phyloP scores from a whole-genome alignment of 2,888 invertebrate species.

The Toxonevra muliebris region DNA sequence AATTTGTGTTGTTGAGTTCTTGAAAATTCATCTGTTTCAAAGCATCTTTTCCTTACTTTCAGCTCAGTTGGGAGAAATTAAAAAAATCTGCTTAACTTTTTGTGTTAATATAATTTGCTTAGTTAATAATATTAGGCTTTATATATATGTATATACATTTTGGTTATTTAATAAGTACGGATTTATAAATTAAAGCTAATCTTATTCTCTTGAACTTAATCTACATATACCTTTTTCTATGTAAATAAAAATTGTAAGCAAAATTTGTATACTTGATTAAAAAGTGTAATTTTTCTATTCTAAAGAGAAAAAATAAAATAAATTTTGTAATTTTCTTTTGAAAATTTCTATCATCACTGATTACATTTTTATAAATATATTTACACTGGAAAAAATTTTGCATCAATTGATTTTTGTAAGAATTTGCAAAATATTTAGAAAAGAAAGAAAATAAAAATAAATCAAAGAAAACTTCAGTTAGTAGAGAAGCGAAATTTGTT shows the following conservation, averaged over 20 bases:
- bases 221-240: not conserved
- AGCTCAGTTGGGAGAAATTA: too few species aligned
- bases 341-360: constrained; percentile 54
- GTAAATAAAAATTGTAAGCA: not conserved
- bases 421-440: constrained; percentile 23
- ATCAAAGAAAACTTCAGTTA: not conserved
- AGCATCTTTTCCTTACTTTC: too few species aligned
- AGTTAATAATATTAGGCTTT: too few species aligned
- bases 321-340: constrained; percentile 35
- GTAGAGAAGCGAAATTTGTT: too few species aligned
- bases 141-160: too few species aligned
- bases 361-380: constrained; percentile 30
- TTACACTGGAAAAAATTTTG: constrained; percentile 33
- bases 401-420: constrained; percentile 29
- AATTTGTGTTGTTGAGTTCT: too few species aligned
- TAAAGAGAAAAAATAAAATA: not conserved
- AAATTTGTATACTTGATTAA: not conserved
- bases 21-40: too few species aligned
- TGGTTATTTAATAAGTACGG: not conserved
- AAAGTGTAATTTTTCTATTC: not conserved
- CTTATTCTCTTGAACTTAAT: too few species aligned
- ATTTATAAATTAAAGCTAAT: not conserved
- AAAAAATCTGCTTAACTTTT: too few species aligned
- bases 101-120: too few species aligned
- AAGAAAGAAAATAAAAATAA: not conserved